phyloP scores from a whole-genome alignment of 2,797 vertebrate species.

The Adrianichthys oophorus region DNA sequence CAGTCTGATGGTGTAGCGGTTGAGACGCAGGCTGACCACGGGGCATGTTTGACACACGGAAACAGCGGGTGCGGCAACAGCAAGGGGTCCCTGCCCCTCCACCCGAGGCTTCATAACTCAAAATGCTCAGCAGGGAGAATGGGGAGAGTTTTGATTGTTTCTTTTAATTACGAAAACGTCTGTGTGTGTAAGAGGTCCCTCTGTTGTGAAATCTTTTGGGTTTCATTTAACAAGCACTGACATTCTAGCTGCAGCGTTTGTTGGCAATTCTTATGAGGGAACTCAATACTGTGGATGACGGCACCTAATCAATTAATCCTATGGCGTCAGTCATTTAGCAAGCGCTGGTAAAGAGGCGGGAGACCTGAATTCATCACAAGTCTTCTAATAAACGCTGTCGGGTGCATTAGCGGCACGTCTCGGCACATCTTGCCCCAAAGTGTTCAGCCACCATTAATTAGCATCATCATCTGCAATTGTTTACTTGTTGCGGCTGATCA shows the following conservation, averaged over 20 bases:
- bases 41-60: slow-evolving; percentile 50
- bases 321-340: slow-evolving; percentile 35
- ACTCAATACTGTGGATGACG: slow-evolving; percentile 45
- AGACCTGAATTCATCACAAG: slow-evolving; percentile 48
- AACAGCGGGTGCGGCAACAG: slow-evolving; percentile 9
- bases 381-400: slow-evolving; percentile 49
- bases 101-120: slow-evolving; percentile 28
- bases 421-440: slow-evolving; percentile 17
- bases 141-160: slow-evolving; percentile 21
- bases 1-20: slow-evolving; percentile 40
- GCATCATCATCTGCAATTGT: slow-evolving; percentile 55
- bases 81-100: slow-evolving; percentile 34
- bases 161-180: slow-evolving; percentile 17
- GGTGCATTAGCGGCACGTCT: slow-evolving; percentile 21
- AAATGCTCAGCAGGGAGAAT: slow-evolving; percentile 16
- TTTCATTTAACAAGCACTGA: slow-evolving; percentile 33
- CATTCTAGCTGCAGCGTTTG: slow-evolving; percentile 58
- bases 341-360: slow-evolving; percentile 5
- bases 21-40: slow-evolving; percentile 36
- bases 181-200: slow-evolving; percentile 43
- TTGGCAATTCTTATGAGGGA: slow-evolving; percentile 53
- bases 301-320: slow-evolving; percentile 55
- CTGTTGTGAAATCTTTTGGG: slow-evolving; percentile 42
- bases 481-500: slow-evolving; percentile 60
- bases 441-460: slow-evolving; percentile 55